A percentile compares a stretch with the other conserved stretches of the same genome.
phyloP scores from a whole-genome alignment of 30 jellyfish, hydroid and myxozoan genomes.

The Rhopilema esculentum region DNA sequence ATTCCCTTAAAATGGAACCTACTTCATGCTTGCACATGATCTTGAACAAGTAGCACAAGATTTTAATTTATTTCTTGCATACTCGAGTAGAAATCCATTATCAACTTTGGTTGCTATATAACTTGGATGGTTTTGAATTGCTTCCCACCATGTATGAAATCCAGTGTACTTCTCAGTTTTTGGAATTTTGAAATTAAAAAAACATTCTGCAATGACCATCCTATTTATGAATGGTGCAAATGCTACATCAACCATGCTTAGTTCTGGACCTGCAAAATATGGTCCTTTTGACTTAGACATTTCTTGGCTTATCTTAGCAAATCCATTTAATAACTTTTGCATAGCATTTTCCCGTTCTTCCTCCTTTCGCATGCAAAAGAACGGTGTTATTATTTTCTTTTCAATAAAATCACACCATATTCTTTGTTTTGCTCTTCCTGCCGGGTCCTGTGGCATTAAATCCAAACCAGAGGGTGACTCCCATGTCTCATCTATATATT shows the following conservation, averaged over 20 bases:
- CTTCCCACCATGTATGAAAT: constrained; percentile 64
- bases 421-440: constrained; percentile 62
- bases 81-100: constrained; percentile 39
- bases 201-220: constrained; percentile 38
- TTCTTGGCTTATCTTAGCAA: constrained; percentile 27
- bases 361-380: constrained; percentile 57
- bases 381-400: constrained; percentile 51
- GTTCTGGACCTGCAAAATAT: constrained; percentile 56
- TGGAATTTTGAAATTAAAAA: constrained; percentile 57
- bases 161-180: constrained; percentile 43
- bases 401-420: constrained; percentile 64
- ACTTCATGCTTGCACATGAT: background rate
- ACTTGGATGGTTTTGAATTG: constrained; percentile 59
- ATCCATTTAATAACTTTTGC: constrained; percentile 30
- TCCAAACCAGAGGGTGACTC: constrained; percentile 67
- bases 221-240: constrained; percentile 66
- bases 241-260: constrained; percentile 63
- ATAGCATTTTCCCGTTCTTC: constrained; percentile 51
- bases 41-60: constrained; percentile 40
- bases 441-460: constrained; percentile 68
- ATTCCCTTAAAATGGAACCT: background rate
- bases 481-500: constrained; percentile 70
- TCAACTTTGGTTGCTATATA: constrained; percentile 59
- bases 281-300: constrained; percentile 64
- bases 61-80: constrained; percentile 45